phyloP scores from a whole-genome alignment of 2,888 invertebrate genomes.

The Drosophila pseudotalamancana region DNA sequence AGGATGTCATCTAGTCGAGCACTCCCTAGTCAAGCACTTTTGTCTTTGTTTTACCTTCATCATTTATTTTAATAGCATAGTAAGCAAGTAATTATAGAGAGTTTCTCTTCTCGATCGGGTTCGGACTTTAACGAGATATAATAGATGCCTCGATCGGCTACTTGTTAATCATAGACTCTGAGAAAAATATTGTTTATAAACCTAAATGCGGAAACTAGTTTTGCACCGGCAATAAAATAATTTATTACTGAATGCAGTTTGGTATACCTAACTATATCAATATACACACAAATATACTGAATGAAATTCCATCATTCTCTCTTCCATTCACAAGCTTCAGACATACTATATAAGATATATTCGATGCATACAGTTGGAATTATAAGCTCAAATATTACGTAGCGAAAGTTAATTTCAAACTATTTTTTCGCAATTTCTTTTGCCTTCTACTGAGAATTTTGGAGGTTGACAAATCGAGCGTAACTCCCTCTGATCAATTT shows the following conservation, averaged over 20 bases:
- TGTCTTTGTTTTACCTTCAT: too few species aligned
- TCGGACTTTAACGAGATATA: constrained; percentile 8
- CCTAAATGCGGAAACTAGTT: constrained; percentile 12
- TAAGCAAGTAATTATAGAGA: constrained; percentile 7
- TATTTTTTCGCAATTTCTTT: too few species aligned
- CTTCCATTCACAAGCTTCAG: neutral
- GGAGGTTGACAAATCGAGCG: too few species aligned
- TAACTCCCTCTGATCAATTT: too few species aligned
- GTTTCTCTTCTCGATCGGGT: constrained; percentile 19
- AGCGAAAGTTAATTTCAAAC: too few species aligned
- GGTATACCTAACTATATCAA: neutral
- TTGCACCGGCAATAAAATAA: constrained; percentile 2
- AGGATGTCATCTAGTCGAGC: neutral
- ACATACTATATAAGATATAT: neutral
- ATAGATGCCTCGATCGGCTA: constrained; percentile 1
- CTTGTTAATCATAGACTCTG: constrained; percentile 1
- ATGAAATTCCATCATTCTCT: neutral
- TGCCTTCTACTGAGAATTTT: too few species aligned
- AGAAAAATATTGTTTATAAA: constrained; percentile 1
- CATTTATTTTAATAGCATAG: constrained; percentile 3
- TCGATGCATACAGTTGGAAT: too few species aligned
- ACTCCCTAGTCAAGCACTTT: too few species aligned
- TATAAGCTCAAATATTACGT: too few species aligned
- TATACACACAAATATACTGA: neutral
- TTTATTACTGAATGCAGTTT: neutral